These are phyloP conservation scores for Chamaea fasciata DNA, from an alignment of 2,113 vertebrate species.

Conservation along the genomic window DNA sequence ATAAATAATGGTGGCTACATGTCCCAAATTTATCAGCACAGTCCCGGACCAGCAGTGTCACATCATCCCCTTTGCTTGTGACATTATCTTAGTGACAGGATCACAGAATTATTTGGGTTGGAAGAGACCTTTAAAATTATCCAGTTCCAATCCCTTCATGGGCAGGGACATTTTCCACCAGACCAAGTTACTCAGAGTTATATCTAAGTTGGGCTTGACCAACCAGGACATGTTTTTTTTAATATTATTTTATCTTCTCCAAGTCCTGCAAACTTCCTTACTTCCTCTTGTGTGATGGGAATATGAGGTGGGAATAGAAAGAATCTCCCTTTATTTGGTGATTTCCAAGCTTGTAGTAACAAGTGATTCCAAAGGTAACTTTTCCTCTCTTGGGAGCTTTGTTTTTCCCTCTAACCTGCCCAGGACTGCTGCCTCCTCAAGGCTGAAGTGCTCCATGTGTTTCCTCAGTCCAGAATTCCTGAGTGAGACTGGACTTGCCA, in stretches of 20 bases:
- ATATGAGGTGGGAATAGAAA: background rate
- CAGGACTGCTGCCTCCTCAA: background rate
- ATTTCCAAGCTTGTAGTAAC: background rate
- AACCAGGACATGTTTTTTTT: background rate
- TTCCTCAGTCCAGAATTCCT: background rate
- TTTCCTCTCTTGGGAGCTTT: background rate
- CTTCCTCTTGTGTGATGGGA: background rate
- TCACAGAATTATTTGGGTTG: background rate
- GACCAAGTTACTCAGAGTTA: background rate
- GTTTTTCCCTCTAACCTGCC: background rate
- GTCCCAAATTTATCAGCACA: background rate
- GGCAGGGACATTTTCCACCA: background rate
- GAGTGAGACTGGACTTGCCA: background rate
- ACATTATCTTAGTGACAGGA: background rate
- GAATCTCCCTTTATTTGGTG: background rate
- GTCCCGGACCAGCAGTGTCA: fast-evolving
- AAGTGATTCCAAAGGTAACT: background rate
- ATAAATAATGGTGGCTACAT: background rate
- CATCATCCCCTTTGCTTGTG: background rate
- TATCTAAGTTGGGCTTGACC: background rate
- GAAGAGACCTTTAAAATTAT: background rate
- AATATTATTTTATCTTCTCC: background rate
- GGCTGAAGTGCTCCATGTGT: background rate
- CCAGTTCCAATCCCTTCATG: background rate
- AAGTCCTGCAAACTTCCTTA: background rate